Evolutionary conservation across 92 coral and sea anemone species (phyloP), one percentile per base, ranked within the genome.

Genomic region (Umimayanthus chanpuru): DNA sequence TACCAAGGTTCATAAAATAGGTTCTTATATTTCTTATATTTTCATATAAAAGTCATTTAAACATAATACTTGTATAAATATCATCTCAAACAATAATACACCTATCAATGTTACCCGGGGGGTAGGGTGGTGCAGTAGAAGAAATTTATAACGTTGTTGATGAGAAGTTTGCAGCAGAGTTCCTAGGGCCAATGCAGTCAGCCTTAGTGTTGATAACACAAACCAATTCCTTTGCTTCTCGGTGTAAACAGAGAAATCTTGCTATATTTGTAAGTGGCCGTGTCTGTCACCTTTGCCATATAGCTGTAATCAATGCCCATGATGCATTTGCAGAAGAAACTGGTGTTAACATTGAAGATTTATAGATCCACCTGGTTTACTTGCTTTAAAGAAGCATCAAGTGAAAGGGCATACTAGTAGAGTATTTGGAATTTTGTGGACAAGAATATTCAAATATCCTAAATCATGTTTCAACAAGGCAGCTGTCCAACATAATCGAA

Each of bases 391-490:
- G 72, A 43, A 79, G 85, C n/a, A 78, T 79, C 18, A 87, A 87
- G 28, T 43, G 85, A 58, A 87, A 87, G 44, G 85, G 90, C 4
- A 39, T 65, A 39, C 79, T 87, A 3, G 30, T 41, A 18, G 90
- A 87, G 38, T 87, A 87, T 43, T 39, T 87, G 76, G 85, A 78
- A 50, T 78, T 87, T 50, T 87, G 90, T 78, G 85, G 55, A 50
- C 85, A 87, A 30, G 90, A 87, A 2, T 78, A 87, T 68, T 61
- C n/a, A 4, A 79, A 78, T 8, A 65, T 78, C 1, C 18, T 87
- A 14, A 87, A 87, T 10, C 90, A 87, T 79, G 25, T 66, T 16
- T 87, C 90, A 4, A 79, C 85, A 32, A 39, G 85, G 81, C 79
- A 77, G 90, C 40, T 86, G 5, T 86, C 47, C 85, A 89, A 39